A percentile compares a stretch with the other conserved stretches of the same genome.
phyloP scores from a whole-genome alignment of 2,888 invertebrate species.

The Lasioglossum leucozonium region DNA sequence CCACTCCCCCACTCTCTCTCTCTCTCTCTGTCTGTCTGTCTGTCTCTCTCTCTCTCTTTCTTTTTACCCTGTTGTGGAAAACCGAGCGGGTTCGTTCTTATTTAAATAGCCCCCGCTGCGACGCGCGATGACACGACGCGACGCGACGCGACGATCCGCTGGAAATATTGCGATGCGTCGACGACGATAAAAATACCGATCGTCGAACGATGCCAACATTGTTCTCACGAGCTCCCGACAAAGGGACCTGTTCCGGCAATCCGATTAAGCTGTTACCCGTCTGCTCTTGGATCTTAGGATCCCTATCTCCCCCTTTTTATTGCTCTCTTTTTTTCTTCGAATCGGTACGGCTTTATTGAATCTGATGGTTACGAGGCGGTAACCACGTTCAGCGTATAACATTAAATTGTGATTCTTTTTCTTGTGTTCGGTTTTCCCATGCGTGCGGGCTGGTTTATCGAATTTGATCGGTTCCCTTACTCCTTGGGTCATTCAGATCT shows the following conservation, averaged over 20 bases:
- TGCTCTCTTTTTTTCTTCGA: background rate
- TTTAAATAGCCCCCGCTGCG: background rate
- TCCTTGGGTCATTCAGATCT: too few relatives aligned
- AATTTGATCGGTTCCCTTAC: background rate
- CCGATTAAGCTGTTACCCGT: background rate
- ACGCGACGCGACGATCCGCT: background rate
- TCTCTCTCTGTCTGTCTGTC: background rate
- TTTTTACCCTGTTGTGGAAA: background rate
- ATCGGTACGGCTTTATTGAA: background rate
- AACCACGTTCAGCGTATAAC: background rate
- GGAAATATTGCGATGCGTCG: conserved; percentile 2
- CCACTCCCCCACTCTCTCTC: background rate
- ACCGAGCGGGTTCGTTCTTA: background rate
- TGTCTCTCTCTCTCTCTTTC: background rate
- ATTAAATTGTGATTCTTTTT: background rate
- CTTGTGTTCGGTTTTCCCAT: too few relatives aligned
- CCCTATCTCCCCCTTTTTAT: background rate
- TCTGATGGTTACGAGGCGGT: too few relatives aligned
- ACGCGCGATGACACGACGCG: background rate
- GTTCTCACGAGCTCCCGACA: conserved; percentile 11
- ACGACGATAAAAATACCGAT: conserved; percentile 30
- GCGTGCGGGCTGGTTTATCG: background rate
- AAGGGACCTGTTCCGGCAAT: background rate
- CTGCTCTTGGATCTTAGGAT: background rate
- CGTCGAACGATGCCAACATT: conserved; percentile 22